phyloP scores from a whole-genome alignment of 2,797 vertebrate genomes.

The Capromys pilorides region DNA sequence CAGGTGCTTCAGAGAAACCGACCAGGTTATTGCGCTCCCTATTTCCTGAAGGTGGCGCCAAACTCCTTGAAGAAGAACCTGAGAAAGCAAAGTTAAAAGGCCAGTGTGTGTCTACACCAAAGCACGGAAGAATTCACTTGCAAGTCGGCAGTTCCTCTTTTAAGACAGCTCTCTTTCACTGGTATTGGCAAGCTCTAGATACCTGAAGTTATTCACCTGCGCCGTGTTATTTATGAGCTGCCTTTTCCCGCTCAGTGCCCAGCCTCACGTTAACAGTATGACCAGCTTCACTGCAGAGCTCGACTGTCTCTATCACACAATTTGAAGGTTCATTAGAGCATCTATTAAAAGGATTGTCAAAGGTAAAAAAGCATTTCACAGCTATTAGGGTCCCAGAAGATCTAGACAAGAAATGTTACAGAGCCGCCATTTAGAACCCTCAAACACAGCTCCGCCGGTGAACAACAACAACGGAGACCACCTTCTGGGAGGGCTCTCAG shows the following conservation, averaged over 20 bases:
- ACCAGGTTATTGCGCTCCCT: constrained; percentile 46
- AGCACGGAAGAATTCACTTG: neutral
- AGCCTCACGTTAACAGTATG: neutral
- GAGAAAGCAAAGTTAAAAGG: neutral
- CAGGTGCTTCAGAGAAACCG: neutral
- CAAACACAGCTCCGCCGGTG: neutral
- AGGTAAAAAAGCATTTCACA: neutral
- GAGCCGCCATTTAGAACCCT: constrained; percentile 8
- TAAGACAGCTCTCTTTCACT: constrained; percentile 50
- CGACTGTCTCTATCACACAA: neutral
- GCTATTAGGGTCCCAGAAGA: neutral
- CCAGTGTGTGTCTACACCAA: neutral
- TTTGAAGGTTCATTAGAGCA: constrained; percentile 47
- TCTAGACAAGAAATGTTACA: neutral
- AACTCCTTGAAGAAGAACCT: constrained; percentile 82
- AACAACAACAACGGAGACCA: neutral
- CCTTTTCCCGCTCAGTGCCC: neutral
- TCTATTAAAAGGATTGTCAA: neutral
- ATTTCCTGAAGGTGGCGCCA: constrained; percentile 88
- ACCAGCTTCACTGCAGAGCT: neutral
- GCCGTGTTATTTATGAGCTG: constrained; percentile 42
- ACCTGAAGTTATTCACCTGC: neutral
- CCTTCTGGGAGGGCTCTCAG: neutral
- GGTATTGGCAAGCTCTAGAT: constrained; percentile 47
- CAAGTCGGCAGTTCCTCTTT: constrained; percentile 2